These are phyloP conservation scores for Venustaconcha ellipsiformis DNA, from an alignment of 1,140 invertebrate species.

Conservation along the genomic window DNA sequence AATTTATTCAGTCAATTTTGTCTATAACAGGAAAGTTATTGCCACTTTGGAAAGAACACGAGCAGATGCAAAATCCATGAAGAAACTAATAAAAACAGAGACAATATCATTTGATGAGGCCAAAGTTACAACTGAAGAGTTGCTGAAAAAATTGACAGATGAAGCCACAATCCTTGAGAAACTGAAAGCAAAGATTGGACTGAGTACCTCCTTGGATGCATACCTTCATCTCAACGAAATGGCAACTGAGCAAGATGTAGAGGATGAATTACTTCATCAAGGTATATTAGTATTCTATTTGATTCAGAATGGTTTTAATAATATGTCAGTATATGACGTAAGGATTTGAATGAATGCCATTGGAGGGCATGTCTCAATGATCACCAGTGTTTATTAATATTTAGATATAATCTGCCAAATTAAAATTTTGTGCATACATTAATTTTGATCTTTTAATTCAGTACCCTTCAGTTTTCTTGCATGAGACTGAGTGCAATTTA, in stretches of 20 bases:
- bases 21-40: constrained; percentile 58
- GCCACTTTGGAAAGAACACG: constrained; percentile 65
- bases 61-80: constrained; percentile 65
- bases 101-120: constrained; percentile 62
- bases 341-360: too few relatives aligned
- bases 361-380: too few relatives aligned
- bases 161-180: constrained; percentile 67
- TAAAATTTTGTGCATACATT: too few relatives aligned
- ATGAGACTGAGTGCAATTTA: too few relatives aligned
- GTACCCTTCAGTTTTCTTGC: too few relatives aligned
- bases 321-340: too few relatives aligned
- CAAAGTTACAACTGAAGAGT: constrained; percentile 57
- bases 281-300: constrained; percentile 37
- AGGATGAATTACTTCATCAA: constrained; percentile 65
- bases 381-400: too few relatives aligned
- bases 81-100: constrained; percentile 63
- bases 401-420: too few relatives aligned
- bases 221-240: constrained; percentile 67
- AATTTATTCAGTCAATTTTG: neutral
- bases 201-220: constrained; percentile 63
- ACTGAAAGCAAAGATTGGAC: constrained; percentile 63
- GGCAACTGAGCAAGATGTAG: constrained; percentile 61
- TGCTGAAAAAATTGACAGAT: constrained; percentile 59
- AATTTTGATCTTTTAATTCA: too few relatives aligned
- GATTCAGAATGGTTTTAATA: too few relatives aligned